phyloP scores from a whole-genome alignment of 1,140 invertebrate genomes.

The Cotesia glomerata region DNA sequence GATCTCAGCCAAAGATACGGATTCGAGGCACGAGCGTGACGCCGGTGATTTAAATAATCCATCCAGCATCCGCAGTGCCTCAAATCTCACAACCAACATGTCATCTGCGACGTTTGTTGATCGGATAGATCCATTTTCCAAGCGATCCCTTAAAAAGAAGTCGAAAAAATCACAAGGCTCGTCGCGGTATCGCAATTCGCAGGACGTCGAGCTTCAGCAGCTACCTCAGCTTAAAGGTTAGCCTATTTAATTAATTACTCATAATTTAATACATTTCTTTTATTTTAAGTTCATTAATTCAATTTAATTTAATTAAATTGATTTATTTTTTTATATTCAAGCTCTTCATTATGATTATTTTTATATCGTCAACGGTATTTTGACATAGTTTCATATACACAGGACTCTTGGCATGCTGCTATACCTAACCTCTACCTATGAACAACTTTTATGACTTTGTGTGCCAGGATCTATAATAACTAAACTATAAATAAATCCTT shows the following conservation, averaged over 20 bases:
- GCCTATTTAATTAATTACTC: slow-evolving; percentile 38
- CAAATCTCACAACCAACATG: slow-evolving; percentile 62
- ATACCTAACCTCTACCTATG: slow-evolving; percentile 8
- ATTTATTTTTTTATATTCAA: not conserved
- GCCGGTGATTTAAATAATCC: slow-evolving; percentile 24
- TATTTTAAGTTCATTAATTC: not conserved
- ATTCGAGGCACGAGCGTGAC: slow-evolving; percentile 39
- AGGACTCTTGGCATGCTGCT: slow-evolving; percentile 17
- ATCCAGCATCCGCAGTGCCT: slow-evolving; percentile 47
- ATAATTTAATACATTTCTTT: not conserved
- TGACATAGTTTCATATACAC: slow-evolving; percentile 5
- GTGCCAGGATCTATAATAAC: slow-evolving; percentile 30
- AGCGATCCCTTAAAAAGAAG: slow-evolving; percentile 90
- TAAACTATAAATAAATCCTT: slow-evolving; percentile 24
- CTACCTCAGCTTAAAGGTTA: slow-evolving; percentile 87
- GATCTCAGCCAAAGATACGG: slow-evolving; percentile 31
- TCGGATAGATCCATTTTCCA: slow-evolving; percentile 93
- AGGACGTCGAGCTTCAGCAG: slow-evolving; percentile 87
- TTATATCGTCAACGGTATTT: slow-evolving; percentile 21
- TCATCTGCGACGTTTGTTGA: slow-evolving; percentile 88
- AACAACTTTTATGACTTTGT: not conserved
- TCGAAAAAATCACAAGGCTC: slow-evolving; percentile 92
- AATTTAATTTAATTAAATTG: too few species aligned
- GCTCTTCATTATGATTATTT: not conserved
- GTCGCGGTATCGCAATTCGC: slow-evolving; percentile 86